Conservation (phyloP, 1,140 invertebrate genomes). For the Apis florea region DNA sequence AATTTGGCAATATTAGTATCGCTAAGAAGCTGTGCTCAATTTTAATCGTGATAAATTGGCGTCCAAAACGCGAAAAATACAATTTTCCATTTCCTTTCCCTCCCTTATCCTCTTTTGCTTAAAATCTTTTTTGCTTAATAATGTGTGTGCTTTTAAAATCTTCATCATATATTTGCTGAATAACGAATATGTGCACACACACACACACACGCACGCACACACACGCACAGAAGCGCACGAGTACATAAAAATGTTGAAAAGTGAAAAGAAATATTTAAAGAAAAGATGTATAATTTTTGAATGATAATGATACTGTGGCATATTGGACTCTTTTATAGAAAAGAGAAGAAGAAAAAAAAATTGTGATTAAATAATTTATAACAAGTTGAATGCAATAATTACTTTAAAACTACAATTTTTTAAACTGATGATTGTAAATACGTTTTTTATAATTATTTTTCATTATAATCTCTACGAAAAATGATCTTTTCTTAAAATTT, state of each 20-base stretch:
- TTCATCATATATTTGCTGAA: neutral
- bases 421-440: neutral
- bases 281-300: neutral
- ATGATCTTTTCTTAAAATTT: neutral
- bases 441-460: too few relatives aligned
- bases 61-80: conserved; percentile 17
- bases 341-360: neutral
- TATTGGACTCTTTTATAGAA: neutral
- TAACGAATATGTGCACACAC: neutral
- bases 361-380: neutral
- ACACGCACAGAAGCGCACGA: too few relatives aligned
- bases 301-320: neutral
- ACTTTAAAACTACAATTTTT: neutral
- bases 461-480: neutral
- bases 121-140: neutral
- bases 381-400: neutral
- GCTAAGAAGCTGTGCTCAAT: conserved; percentile 17
- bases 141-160: neutral
- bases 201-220: neutral
- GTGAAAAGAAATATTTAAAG: neutral
- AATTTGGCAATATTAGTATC: conserved; percentile 73
- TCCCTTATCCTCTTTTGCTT: neutral
- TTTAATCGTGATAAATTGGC: conserved; percentile 21
- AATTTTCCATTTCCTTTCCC: neutral
- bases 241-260: neutral